Evolutionary conservation across 2,888 invertebrate genomes (phyloP), one percentile per base, ranked within the genome.

Genomic region (Alloplasta piceator): DNA sequence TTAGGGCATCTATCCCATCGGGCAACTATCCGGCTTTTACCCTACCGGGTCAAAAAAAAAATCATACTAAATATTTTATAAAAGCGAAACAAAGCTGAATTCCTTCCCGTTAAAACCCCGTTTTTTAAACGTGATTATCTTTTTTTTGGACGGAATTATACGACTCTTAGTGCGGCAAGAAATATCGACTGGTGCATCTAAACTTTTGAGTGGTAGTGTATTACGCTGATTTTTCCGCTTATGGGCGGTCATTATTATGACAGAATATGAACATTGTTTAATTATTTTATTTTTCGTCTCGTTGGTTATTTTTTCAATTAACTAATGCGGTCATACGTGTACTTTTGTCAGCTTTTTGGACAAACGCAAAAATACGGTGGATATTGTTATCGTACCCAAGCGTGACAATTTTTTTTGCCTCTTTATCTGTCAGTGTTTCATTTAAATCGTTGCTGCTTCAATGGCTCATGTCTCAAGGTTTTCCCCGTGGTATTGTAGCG

Each of bases 401-500:
- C 55, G 72, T 55, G 43, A 66, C 56, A 48, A 56, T 56, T 64
- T 16, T 10, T 39, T 39, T 64, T 36, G 55, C 41, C 63, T 70
- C 48, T 77, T 52, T 41, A 64, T 16, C 39, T 3, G 26, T 26
- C 26, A 26, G 3, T 26, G 26, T 63, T 38, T 43, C 10, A 43
- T 61, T 55, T 14, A 60, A 39, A 66, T 39, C 46, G 36, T 55
- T 14, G 43, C 16, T 64, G 52, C 63, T 43, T 41, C 39, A 48
- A 63, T 70, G 70, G 55, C 26, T 16, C 56, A 36, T 52, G 70
- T 74, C 64, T 70, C 79, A 79, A 79, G 79, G 79, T 64, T 56
- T 41, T 58, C 26, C 43, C 58, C 66, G 58, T 66, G 26, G 73
- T 67, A 68, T 73, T 56, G 56, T 56, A 63, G 48, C 58, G 41